A percentile compares a stretch with the other conserved stretches of the same genome.
These are phyloP conservation scores for Gasterosteus aculeatus DNA, from an alignment of 2,113 vertebrate species.

Conservation along the genomic window DNA sequence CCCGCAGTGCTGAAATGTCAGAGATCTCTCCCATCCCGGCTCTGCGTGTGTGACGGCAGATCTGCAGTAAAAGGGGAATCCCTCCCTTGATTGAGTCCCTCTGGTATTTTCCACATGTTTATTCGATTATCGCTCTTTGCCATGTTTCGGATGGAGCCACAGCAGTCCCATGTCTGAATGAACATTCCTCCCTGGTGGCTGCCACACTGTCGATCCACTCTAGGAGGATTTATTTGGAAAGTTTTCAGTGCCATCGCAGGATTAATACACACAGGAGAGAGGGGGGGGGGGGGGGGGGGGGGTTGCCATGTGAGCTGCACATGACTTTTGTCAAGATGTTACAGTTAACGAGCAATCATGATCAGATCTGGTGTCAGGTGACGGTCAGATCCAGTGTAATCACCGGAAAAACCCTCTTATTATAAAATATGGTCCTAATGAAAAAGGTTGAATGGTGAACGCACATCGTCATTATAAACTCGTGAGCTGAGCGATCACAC, in stretches of 20 bases:
- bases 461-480: neutral
- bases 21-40: slow-evolving; percentile 44
- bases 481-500: slow-evolving; percentile 30
- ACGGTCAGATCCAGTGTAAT: neutral
- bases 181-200: slow-evolving; percentile 43
- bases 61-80: slow-evolving; percentile 66
- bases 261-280: slow-evolving; percentile 31
- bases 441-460: slow-evolving; percentile 2
- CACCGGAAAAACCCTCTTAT: neutral
- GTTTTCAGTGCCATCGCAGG: slow-evolving; percentile 38
- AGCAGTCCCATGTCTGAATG: slow-evolving; percentile 50
- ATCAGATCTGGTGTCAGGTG: neutral
- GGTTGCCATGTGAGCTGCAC: slow-evolving; percentile 27
- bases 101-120: slow-evolving; percentile 70
- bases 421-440: neutral
- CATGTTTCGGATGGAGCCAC: slow-evolving; percentile 58
- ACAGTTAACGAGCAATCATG: neutral
- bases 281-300: neutral
- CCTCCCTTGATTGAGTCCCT: slow-evolving; percentile 75
- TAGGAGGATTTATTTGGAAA: slow-evolving; percentile 61
- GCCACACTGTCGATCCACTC: slow-evolving; percentile 47
- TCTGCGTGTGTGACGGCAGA: slow-evolving; percentile 43
- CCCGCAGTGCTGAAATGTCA: slow-evolving; percentile 55
- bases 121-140: slow-evolving; percentile 66
- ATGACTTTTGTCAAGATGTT: slow-evolving; percentile 4